These are phyloP conservation scores for Blastobasis adustella DNA, from an alignment of 2,888 invertebrate genomes.

Conservation along the genomic window DNA sequence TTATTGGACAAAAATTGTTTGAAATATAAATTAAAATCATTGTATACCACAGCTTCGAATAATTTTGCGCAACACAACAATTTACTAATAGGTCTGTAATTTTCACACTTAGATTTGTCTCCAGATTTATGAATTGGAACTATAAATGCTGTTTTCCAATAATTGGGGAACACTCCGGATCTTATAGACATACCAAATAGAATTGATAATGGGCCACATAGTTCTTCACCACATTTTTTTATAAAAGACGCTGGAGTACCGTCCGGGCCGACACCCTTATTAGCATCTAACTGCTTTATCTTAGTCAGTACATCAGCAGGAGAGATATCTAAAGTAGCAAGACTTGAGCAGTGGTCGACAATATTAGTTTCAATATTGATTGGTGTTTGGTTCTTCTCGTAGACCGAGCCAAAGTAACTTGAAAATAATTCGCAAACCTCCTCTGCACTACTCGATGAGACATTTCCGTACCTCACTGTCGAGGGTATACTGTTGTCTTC, in stretches of 20 bases:
- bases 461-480: not conserved
- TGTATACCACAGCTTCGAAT: no score
- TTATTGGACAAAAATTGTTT: no score
- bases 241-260: not conserved
- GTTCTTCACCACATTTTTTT: not conserved
- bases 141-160: not conserved
- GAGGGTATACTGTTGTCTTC: not conserved
- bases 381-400: slow-evolving; percentile 24
- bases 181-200: no score
- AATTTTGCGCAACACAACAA: not conserved
- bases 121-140: not conserved
- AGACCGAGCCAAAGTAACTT: slow-evolving; percentile 7
- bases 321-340: no score
- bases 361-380: no score
- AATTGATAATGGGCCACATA: not conserved
- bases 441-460: not conserved
- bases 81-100: slow-evolving; percentile 1
- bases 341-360: no score
- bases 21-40: no score
- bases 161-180: no score
- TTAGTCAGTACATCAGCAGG: not conserved
- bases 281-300: not conserved
- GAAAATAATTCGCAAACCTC: slow-evolving; percentile 10
- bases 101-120: not conserved
- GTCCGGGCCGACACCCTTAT: not conserved